phyloP scores from a whole-genome alignment of 2,888 invertebrate genomes.

The Melieria picta region DNA sequence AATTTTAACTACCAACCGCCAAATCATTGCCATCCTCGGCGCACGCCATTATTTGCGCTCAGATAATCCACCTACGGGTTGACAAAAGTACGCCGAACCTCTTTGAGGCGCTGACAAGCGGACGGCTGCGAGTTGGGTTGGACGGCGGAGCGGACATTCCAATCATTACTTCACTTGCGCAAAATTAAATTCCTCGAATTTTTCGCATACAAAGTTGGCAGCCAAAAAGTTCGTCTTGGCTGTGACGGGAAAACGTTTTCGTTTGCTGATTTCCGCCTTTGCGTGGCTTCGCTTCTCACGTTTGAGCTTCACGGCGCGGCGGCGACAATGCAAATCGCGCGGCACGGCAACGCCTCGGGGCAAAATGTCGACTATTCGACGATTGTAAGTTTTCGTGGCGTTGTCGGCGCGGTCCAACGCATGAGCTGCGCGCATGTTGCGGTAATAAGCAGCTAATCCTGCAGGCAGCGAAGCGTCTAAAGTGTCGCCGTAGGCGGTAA shows the following conservation, averaged over 20 bases:
- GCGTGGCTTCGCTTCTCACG: neutral
- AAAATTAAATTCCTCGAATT: neutral
- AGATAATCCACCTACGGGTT: too few species aligned
- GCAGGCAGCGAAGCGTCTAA: neutral
- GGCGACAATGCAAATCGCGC: neutral
- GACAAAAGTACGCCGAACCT: too few species aligned
- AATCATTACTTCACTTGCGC: neutral
- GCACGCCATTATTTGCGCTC: too few species aligned
- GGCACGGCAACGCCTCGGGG: neutral
- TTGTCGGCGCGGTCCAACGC: neutral
- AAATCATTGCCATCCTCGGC: too few species aligned
- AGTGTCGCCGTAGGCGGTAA: constrained; percentile 2
- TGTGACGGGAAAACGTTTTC: neutral
- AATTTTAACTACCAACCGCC: too few species aligned
- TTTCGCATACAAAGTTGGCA: neutral
- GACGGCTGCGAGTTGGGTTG: too few species aligned
- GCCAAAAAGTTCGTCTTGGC: too few species aligned
- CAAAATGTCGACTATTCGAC: neutral
- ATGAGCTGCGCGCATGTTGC: neutral
- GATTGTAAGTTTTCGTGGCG: neutral
- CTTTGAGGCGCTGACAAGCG: too few species aligned
- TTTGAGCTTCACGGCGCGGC: neutral
- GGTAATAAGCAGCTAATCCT: constrained; percentile 2
- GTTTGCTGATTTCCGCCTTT: neutral
- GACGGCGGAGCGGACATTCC: neutral